Evolutionary conservation across 2,888 invertebrate genomes (phyloP).

Genomic region (Andrena haemorrhoa): DNA sequence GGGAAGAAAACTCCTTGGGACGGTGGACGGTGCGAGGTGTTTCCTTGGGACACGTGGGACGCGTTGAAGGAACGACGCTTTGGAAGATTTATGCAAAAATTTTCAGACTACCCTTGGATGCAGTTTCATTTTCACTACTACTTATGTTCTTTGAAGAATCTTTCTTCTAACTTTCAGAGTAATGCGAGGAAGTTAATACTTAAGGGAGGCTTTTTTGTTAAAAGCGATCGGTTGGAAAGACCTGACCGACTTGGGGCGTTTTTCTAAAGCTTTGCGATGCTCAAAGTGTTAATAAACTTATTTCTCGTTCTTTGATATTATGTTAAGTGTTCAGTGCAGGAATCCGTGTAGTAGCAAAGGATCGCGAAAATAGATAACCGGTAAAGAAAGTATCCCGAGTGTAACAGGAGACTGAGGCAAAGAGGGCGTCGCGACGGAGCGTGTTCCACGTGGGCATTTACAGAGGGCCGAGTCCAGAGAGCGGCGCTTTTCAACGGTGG

Average conservation of each 20-base stretch:
- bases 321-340: too few relatives aligned
- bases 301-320: too few relatives aligned
- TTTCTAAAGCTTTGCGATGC: too few relatives aligned
- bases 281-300: too few relatives aligned
- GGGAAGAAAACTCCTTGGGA: conserved; percentile 1
- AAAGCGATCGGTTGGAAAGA: too few relatives aligned
- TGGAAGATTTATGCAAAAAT: neutral
- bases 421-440: neutral
- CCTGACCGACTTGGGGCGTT: too few relatives aligned
- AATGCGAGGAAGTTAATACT: too few relatives aligned
- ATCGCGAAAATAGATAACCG: neutral
- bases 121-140: neutral
- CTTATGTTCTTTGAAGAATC: neutral
- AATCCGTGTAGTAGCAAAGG: too few relatives aligned
- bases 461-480: neutral
- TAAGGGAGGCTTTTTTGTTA: too few relatives aligned
- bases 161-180: neutral
- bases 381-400: neutral
- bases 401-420: neutral
- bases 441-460: neutral
- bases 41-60: neutral
- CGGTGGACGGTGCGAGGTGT: neutral
- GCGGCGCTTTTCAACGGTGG: neutral
- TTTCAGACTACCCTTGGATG: neutral
- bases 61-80: too few relatives aligned